Evolutionary conservation across 2,888 invertebrate species (phyloP).

Genomic region (Ophion obscuratus): DNA sequence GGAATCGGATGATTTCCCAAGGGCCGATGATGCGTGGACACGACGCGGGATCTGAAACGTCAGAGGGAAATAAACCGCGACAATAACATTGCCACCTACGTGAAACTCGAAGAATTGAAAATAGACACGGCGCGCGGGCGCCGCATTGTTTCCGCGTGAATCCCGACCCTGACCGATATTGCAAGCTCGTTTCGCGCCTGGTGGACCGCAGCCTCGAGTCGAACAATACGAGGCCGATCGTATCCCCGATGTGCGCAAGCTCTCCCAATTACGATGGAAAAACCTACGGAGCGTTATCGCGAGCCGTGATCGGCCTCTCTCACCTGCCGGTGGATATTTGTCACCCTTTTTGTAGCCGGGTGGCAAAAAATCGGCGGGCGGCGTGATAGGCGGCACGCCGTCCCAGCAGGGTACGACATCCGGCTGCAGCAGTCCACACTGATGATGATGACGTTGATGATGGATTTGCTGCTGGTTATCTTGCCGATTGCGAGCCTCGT

Average conservation of each 20-base stretch:
- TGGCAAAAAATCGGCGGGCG: constrained; percentile 88
- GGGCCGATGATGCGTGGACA: too few species aligned
- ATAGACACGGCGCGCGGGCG: constrained; percentile 65
- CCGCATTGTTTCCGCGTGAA: constrained; percentile 61
- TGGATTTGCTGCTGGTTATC: constrained; percentile 41
- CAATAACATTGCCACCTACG: constrained; percentile 49
- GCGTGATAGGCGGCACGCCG: constrained; percentile 87
- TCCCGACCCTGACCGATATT: constrained; percentile 62
- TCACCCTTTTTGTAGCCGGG: constrained; percentile 86
- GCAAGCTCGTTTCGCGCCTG: not conserved
- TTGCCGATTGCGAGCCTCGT: constrained; percentile 1
- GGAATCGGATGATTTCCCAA: too few species aligned
- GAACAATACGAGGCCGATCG: too few species aligned
- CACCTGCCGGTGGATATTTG: constrained; percentile 77
- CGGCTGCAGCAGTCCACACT: constrained; percentile 82
- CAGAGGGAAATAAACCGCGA: constrained; percentile 38
- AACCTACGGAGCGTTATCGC: not conserved
- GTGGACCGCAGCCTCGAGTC: not conserved
- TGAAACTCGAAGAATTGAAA: constrained; percentile 68
- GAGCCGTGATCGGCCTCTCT: constrained; percentile 59
- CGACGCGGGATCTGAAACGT: constrained; percentile 10
- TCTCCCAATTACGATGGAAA: too few species aligned
- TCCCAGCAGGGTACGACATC: constrained; percentile 87
- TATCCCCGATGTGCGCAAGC: too few species aligned
- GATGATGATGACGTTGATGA: constrained; percentile 48